A percentile compares a stretch with the other conserved stretches of the same genome.
Conservation (phyloP, 2,888 invertebrate species). For the Melanchra persicariae region DNA sequence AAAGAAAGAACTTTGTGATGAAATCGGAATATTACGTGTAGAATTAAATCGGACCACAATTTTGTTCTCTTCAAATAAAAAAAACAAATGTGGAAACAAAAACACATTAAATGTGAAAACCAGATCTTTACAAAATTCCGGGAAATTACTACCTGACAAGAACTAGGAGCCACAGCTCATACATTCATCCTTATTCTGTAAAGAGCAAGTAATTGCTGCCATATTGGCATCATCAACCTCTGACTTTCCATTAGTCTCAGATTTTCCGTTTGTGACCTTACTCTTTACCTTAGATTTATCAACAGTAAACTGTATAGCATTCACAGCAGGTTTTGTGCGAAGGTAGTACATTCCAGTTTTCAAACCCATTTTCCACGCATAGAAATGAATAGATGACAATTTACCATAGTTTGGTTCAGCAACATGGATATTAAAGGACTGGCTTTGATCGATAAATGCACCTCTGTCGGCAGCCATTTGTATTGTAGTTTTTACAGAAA, state of each 20-base stretch:
- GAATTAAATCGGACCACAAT: not conserved
- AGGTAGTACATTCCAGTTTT: slow-evolving; percentile 99
- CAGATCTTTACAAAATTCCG: not conserved
- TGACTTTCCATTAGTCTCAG: slow-evolving; percentile 76
- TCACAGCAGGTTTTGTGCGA: slow-evolving; percentile 98
- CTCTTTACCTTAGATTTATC: slow-evolving; percentile 92
- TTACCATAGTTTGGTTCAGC: slow-evolving; percentile 98
- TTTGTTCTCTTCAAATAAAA: not conserved
- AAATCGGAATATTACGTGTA: not conserved
- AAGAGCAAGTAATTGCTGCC: slow-evolving; percentile 95
- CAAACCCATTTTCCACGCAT: slow-evolving; percentile 98
- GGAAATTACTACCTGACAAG: not conserved
- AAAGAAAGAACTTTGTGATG: slow-evolving; percentile 4
- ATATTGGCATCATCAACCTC: slow-evolving; percentile 89
- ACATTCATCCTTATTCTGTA: slow-evolving; percentile 97
- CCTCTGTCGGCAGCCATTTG: slow-evolving; percentile 99
- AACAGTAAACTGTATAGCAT: slow-evolving; percentile 99
- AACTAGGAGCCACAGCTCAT: slow-evolving; percentile 95
- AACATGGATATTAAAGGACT: slow-evolving; percentile 99
- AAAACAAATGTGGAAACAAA: slow-evolving; percentile 1
- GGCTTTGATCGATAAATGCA: slow-evolving; percentile 99
- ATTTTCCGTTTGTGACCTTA: slow-evolving; percentile 74
- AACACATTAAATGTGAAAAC: not conserved
- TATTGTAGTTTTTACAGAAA: slow-evolving; percentile 97
- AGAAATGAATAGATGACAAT: slow-evolving; percentile 99